Percentiles rank a stretch among this genome's conserved stretches.
Evolutionary conservation across 2,113 vertebrate species (phyloP).

Genomic region (Trematocara variabile): DNA sequence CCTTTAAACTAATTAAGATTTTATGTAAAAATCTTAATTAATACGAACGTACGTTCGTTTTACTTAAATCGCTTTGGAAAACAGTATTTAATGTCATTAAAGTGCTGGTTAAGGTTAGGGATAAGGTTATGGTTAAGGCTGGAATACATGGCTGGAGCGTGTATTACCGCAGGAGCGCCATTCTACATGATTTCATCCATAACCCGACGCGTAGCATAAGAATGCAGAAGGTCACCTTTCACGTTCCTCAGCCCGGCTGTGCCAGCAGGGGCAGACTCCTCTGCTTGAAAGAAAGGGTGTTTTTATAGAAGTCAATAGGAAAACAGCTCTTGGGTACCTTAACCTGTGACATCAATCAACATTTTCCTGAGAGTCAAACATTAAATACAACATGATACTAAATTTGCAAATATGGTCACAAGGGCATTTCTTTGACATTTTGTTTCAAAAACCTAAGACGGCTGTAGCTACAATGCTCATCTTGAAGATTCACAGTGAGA

Average conservation of each 20-base stretch:
- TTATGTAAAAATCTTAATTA: neutral
- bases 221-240: neutral
- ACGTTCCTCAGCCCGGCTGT: neutral
- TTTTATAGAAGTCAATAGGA: neutral
- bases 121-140: neutral
- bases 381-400: neutral
- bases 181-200: neutral
- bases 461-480: neutral
- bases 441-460: neutral
- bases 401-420: neutral
- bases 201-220: accelerated
- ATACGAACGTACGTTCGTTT: too few species aligned
- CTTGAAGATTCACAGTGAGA: neutral
- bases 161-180: neutral
- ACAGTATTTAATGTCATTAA: neutral
- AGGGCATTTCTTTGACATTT: neutral
- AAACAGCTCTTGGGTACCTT: neutral
- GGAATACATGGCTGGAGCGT: neutral
- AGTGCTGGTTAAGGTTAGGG: neutral
- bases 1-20: neutral
- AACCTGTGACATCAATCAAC: neutral
- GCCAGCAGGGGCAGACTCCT: neutral
- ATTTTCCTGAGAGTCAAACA: neutral
- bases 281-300: neutral
- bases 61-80: neutral